Percentiles rank a stretch among this genome's conserved stretches.
Conservation (phyloP, 1,140 invertebrate species). For the Drosophila kikkawai region DNA sequence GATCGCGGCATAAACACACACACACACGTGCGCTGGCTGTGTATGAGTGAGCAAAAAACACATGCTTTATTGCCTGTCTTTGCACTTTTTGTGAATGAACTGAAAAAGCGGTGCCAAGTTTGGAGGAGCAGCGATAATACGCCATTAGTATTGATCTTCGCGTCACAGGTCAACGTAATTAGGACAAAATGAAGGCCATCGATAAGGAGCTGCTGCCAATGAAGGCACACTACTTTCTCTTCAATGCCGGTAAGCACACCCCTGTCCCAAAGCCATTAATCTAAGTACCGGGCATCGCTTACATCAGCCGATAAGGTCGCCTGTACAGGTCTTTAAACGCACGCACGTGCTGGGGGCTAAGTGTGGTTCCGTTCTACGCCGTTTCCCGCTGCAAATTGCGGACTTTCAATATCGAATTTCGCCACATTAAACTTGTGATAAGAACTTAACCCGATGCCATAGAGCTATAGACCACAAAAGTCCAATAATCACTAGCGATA, state of each 20-base stretch:
- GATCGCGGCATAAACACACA: conserved; percentile 45
- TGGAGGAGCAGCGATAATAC: not conserved
- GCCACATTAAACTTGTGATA: conserved; percentile 23
- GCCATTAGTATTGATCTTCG: conserved; percentile 37
- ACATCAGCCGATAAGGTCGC: conserved; percentile 41
- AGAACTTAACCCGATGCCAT: conserved; percentile 12
- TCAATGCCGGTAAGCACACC: conserved; percentile 91
- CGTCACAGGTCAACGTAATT: conserved; percentile 21
- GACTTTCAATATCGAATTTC: conserved; percentile 10
- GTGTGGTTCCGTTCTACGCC: not conserved
- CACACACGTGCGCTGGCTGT: conserved; percentile 1
- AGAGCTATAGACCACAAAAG: conserved; percentile 13
- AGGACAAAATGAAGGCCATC: conserved; percentile 84
- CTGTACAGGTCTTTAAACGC: conserved; percentile 7
- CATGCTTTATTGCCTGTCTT: conserved; percentile 33
- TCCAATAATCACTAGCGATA: conserved; percentile 24
- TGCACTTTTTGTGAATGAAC: conserved; percentile 45
- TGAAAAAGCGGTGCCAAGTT: conserved; percentile 3
- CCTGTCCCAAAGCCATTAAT: conserved; percentile 33
- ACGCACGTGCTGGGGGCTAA: conserved; percentile 31
- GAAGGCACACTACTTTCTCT: conserved; percentile 95
- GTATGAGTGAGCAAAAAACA: conserved; percentile 14
- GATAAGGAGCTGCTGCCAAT: conserved; percentile 92
- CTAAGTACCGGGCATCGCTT: conserved; percentile 32
- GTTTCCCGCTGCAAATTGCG: not conserved